Evolutionary conservation across 2,888 invertebrate genomes (phyloP).

Genomic region (Mesorhabditis sp.): DNA sequence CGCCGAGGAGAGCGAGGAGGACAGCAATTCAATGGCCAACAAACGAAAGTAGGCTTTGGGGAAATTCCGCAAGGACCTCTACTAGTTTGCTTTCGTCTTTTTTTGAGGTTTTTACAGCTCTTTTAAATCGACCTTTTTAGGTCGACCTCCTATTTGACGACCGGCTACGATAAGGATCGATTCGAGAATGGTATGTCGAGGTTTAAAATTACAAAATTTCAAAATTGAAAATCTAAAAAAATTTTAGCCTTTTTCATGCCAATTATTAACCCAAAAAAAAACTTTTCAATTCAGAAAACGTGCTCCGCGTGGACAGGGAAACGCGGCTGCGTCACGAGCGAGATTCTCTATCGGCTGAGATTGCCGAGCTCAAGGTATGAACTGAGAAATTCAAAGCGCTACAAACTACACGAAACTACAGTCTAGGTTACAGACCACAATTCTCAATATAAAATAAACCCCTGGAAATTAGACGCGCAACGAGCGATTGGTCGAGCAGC

Average conservation of each 20-base stretch:
- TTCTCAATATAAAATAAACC: constrained; percentile 20
- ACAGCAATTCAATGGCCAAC: neutral
- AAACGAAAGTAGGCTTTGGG: neutral
- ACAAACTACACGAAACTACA: neutral
- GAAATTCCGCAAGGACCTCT: neutral
- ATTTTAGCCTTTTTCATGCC: too few species aligned
- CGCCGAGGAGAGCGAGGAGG: constrained; percentile 1
- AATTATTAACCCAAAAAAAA: too few species aligned
- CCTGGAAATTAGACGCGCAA: constrained; percentile 31
- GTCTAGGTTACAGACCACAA: constrained; percentile 8
- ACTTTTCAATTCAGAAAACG: constrained; percentile 17
- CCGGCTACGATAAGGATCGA: neutral
- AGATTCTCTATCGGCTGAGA: constrained; percentile 35
- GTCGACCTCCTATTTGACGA: neutral
- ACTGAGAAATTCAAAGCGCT: too few species aligned
- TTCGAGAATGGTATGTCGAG: neutral
- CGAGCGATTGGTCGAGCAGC: constrained; percentile 46
- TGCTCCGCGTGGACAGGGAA: constrained; percentile 25
- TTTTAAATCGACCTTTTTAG: neutral
- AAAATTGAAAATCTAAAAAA: too few species aligned
- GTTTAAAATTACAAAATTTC: too few species aligned
- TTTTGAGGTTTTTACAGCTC: too few species aligned
- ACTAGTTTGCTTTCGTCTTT: too few species aligned
- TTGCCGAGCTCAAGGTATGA: constrained; percentile 30
- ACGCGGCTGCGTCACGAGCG: constrained; percentile 32